phyloP scores from a whole-genome alignment of 2,888 invertebrate species.

The Latrodectus elegans region DNA sequence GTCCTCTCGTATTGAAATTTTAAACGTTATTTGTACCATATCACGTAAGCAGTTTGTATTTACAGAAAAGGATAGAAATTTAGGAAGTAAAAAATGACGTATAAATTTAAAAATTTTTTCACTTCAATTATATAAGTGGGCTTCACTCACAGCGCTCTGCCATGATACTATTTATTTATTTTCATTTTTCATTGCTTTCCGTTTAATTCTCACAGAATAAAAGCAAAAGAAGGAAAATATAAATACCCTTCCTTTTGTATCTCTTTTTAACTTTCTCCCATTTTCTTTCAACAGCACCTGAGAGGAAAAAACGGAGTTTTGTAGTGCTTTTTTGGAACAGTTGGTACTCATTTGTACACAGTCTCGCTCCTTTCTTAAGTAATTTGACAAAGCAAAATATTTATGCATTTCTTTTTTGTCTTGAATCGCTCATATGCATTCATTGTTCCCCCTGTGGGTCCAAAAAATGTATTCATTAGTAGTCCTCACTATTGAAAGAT shows the following conservation, averaged over 20 bases:
- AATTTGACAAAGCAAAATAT: too few relatives aligned
- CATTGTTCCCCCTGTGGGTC: too few relatives aligned
- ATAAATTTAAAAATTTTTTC: slow-evolving; percentile 30
- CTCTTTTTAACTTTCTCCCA: background rate
- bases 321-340: too few relatives aligned
- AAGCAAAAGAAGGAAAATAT: background rate
- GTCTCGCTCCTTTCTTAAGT: too few relatives aligned
- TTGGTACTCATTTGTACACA: too few relatives aligned
- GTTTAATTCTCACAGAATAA: background rate
- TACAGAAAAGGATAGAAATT: background rate
- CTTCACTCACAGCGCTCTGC: slow-evolving; percentile 6
- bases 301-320: too few relatives aligned
- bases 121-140: slow-evolving; percentile 10
- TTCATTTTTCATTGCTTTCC: background rate
- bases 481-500: too few relatives aligned
- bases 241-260: background rate
- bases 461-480: too few relatives aligned
- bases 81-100: slow-evolving; percentile 5
- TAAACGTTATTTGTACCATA: background rate
- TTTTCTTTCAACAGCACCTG: too few relatives aligned
- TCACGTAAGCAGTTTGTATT: slow-evolving; percentile 56
- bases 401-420: too few relatives aligned
- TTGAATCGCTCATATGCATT: too few relatives aligned
- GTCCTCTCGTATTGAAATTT: background rate
- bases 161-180: background rate